Evolutionary conservation across 1,140 invertebrate species (phyloP).

Genomic region (Battus philenor): DNA sequence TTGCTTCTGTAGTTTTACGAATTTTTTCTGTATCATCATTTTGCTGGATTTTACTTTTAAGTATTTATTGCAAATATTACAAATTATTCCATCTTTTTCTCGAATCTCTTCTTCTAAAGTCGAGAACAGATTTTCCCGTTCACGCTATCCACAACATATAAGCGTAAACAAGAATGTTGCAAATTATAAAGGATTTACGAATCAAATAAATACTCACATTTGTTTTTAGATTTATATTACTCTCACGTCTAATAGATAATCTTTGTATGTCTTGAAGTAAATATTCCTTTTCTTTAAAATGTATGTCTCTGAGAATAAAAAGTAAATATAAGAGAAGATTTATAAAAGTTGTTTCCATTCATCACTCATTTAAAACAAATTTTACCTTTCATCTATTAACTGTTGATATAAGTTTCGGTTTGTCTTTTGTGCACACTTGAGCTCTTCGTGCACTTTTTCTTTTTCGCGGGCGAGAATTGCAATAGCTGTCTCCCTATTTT

Average conservation of each 20-base stretch:
- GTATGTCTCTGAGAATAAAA: slow-evolving; percentile 22
- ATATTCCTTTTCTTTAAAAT: slow-evolving; percentile 35
- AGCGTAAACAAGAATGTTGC: no score
- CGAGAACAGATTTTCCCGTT: slow-evolving; percentile 14
- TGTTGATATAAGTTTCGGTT: slow-evolving; percentile 31
- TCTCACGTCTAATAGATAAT: slow-evolving; percentile 20
- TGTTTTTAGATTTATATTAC: slow-evolving; percentile 3
- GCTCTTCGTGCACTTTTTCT: slow-evolving; percentile 32
- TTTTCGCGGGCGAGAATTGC: slow-evolving; percentile 30
- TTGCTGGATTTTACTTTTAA: slow-evolving; percentile 32
- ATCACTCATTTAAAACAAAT: neutral
- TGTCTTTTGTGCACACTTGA: slow-evolving; percentile 26
- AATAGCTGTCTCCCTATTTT: slow-evolving; percentile 30
- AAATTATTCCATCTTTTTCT: slow-evolving; percentile 34
- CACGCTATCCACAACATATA: no score
- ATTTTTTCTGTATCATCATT: slow-evolving; percentile 21
- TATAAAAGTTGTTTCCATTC: neutral
- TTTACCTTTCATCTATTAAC: slow-evolving; percentile 32
- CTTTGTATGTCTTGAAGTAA: slow-evolving; percentile 26
- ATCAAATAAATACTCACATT: no score
- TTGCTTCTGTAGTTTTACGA: slow-evolving; percentile 22
- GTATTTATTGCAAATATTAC: slow-evolving; percentile 31
- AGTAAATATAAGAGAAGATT: neutral
- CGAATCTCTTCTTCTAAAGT: slow-evolving; percentile 25
- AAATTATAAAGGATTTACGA: no score